Percentiles rank a stretch among this genome's conserved stretches.
These are phyloP conservation scores for Paraescarpia echinospica DNA, from an alignment of 1,140 invertebrate genomes.

Conservation along the genomic window DNA sequence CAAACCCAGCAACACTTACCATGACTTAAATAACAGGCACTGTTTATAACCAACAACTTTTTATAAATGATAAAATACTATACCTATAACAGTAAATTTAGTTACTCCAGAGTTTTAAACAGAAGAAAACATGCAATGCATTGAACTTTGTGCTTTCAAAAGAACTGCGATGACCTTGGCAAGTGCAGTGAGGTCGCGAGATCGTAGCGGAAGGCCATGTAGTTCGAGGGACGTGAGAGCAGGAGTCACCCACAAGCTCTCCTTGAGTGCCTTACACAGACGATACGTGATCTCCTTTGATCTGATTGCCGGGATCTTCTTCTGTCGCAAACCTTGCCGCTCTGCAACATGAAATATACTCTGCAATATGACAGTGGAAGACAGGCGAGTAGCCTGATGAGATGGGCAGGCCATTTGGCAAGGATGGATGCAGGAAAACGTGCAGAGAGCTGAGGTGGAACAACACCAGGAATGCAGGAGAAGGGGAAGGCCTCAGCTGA, in stretches of 20 bases:
- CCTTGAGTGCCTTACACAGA: slow-evolving; percentile 52
- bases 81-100: background rate
- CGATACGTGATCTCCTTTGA: slow-evolving; percentile 56
- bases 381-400: too few relatives aligned
- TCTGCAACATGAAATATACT: background rate
- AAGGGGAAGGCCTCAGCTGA: too few relatives aligned
- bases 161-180: slow-evolving; percentile 42
- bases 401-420: too few relatives aligned
- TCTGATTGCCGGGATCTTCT: slow-evolving; percentile 51
- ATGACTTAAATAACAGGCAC: background rate
- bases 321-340: slow-evolving; percentile 21
- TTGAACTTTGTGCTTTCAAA: background rate
- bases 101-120: background rate
- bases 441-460: too few relatives aligned
- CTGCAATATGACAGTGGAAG: too few relatives aligned
- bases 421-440: too few relatives aligned
- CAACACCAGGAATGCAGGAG: too few relatives aligned
- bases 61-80: background rate
- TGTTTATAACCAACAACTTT: background rate
- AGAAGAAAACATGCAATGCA: background rate
- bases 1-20: background rate
- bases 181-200: slow-evolving; percentile 47
- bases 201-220: slow-evolving; percentile 51
- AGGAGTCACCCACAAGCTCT: slow-evolving; percentile 49
- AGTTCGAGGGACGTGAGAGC: slow-evolving; percentile 49